Evolutionary conservation across 2,888 invertebrate species (phyloP).

Genomic region (Chrysotoxum bicinctum): DNA sequence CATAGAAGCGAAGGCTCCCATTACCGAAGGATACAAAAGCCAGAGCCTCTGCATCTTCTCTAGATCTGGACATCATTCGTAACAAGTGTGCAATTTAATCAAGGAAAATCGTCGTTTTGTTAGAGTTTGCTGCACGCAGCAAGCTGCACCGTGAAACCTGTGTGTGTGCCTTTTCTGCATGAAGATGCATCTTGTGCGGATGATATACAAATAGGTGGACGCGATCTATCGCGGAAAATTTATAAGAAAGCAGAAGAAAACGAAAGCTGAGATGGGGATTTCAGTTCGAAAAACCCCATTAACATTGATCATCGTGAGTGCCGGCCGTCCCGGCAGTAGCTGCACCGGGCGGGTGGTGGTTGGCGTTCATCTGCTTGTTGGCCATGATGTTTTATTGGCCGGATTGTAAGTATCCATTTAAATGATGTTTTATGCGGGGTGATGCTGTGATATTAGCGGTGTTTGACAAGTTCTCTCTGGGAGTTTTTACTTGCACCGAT

Average conservation of each 20-base stretch:
- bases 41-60: slow-evolving; percentile 24
- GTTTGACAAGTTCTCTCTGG: slow-evolving; percentile 54
- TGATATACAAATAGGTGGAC: slow-evolving; percentile 64
- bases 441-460: slow-evolving; percentile 60
- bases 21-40: slow-evolving; percentile 2
- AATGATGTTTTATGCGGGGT: slow-evolving; percentile 54
- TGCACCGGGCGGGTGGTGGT: neutral
- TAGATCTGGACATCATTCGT: slow-evolving; percentile 6
- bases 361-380: slow-evolving; percentile 49
- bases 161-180: neutral
- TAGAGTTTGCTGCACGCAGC: slow-evolving; percentile 45
- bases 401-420: slow-evolving; percentile 59
- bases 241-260: slow-evolving; percentile 32
- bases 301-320: slow-evolving; percentile 61
- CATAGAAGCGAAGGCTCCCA: slow-evolving; percentile 1
- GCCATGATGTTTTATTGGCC: slow-evolving; percentile 56
- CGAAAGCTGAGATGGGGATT: slow-evolving; percentile 42
- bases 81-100: slow-evolving; percentile 72
- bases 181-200: slow-evolving; percentile 50
- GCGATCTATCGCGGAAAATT: slow-evolving; percentile 43
- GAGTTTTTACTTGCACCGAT: neutral
- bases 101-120: slow-evolving; percentile 62
- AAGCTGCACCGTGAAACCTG: neutral
- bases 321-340: neutral
- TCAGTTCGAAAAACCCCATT: slow-evolving; percentile 50